Evolutionary conservation across 2,113 vertebrate genomes (phyloP).

Genomic region (Tauraco erythrolophus): DNA sequence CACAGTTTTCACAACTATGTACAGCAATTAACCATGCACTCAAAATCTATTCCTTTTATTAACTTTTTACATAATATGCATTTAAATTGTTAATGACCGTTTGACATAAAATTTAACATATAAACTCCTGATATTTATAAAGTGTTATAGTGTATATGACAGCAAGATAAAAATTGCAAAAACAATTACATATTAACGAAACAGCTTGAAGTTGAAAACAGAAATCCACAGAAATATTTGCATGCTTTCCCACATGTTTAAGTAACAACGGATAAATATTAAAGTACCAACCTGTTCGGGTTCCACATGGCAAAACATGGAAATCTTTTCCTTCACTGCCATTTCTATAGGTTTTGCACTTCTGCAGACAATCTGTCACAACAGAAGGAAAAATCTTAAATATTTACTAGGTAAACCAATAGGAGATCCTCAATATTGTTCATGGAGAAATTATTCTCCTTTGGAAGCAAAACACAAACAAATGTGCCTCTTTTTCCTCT

Average conservation of each 20-base stretch:
- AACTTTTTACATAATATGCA: not conserved
- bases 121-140: not conserved
- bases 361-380: constrained; percentile 80
- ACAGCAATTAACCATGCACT: not conserved
- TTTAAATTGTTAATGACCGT: not conserved
- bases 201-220: not conserved
- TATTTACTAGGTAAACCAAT: not conserved
- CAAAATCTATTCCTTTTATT: not conserved
- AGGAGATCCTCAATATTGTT: not conserved
- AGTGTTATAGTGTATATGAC: not conserved
- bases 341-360: constrained; percentile 82
- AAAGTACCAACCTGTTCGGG: constrained; percentile 80
- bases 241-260: not conserved
- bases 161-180: not conserved
- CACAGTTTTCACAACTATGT: not conserved
- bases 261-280: not conserved
- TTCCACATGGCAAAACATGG: constrained; percentile 85
- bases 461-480: not conserved
- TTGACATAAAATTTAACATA: not conserved
- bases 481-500: not conserved
- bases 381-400: not conserved
- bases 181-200: not conserved
- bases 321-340: constrained; percentile 85
- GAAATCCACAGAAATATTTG: not conserved
- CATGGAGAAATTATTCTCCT: not conserved